These are phyloP conservation scores for Patella caerulea DNA, from an alignment of 2,888 invertebrate genomes.

Conservation along the genomic window DNA sequence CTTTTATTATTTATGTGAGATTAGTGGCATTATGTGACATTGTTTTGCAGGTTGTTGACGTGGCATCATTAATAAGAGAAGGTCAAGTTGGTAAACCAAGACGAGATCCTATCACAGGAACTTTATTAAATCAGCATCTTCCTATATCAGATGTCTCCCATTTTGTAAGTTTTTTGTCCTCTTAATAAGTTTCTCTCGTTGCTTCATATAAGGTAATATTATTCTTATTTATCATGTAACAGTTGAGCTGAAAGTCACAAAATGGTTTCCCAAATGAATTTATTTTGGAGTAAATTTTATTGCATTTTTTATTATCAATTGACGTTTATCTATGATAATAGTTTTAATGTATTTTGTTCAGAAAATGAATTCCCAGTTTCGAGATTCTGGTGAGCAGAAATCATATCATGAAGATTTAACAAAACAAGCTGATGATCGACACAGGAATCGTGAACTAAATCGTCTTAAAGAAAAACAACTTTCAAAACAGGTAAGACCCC, in stretches of 20 bases:
- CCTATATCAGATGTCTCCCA: conserved; percentile 34
- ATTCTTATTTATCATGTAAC: no score
- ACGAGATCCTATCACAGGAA: conserved; percentile 48
- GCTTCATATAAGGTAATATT: no score
- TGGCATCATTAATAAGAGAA: conserved; percentile 45
- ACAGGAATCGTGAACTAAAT: conserved; percentile 43
- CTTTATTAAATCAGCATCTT: conserved; percentile 37
- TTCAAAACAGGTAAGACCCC: conserved; percentile 40
- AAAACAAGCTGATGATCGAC: conserved; percentile 47
- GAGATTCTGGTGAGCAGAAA: conserved; percentile 25
- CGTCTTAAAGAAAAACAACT: conserved; percentile 50
- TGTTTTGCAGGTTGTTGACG: conserved; percentile 44
- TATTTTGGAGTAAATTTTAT: neutral
- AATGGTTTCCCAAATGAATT: conserved; percentile 3
- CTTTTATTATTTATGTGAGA: no score
- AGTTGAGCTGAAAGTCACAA: no score
- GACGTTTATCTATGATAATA: no score
- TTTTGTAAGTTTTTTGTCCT: conserved; percentile 29
- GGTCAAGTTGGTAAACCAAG: conserved; percentile 52
- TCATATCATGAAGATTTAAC: conserved; percentile 49
- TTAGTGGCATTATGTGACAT: no score
- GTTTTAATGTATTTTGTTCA: conserved; percentile 13
- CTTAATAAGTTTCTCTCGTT: conserved; percentile 42
- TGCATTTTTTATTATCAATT: no score
- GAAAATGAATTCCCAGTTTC: conserved; percentile 40